These are phyloP conservation scores for Laupala kohalensis DNA, from an alignment of 1,140 invertebrate genomes.

Conservation along the genomic window DNA sequence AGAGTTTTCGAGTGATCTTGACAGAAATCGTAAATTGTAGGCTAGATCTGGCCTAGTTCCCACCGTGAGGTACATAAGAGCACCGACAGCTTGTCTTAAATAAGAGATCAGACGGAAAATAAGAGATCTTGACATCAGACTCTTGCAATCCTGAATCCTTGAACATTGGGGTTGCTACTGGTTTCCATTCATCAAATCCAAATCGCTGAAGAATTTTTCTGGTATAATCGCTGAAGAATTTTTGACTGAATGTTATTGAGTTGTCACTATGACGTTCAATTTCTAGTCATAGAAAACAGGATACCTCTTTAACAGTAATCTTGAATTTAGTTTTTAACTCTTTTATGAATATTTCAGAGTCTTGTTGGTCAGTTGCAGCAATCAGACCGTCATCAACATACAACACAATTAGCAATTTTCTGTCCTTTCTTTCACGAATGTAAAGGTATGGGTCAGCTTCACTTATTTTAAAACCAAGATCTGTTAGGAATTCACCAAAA, in stretches of 20 bases:
- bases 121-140: no score
- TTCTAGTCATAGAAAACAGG: neutral
- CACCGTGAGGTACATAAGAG: no score
- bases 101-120: no score
- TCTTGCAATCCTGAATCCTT: neutral
- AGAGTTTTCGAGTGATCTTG: no score
- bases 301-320: neutral
- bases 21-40: no score
- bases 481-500: neutral
- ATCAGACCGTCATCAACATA: neutral
- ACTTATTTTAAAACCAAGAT: neutral
- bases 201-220: neutral
- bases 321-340: slow-evolving; percentile 1
- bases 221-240: neutral
- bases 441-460: neutral
- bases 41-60: no score
- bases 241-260: neutral
- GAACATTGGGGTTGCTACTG: neutral
- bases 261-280: neutral
- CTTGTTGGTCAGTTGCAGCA: neutral
- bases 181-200: neutral
- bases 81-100: no score
- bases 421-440: neutral
- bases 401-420: neutral
- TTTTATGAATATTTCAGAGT: neutral